Base-by-base conservation (phyloP, 2,888 invertebrate genomes). In the Oscheius onirici region DNA sequence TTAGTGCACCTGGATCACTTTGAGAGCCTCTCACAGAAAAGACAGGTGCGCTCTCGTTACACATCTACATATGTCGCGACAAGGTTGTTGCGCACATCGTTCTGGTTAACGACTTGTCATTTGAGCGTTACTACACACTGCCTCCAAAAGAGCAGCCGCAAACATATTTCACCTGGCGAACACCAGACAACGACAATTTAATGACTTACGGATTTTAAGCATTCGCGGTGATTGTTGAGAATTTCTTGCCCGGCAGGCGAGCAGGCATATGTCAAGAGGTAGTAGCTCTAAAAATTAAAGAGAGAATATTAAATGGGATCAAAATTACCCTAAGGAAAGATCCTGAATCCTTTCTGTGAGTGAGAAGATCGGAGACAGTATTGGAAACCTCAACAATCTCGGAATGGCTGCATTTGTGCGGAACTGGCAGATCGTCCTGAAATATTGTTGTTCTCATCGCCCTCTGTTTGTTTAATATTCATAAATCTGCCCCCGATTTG, bases 261-360 rank as follows among this genome's bases (percentile, higher is more conserved):
- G 72, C 87, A 87, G 6, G 87, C 83, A 57, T 84, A 87, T 2
- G 81, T 84, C 22, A 87, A 81, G 28, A 87, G 79, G 60, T 87
- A 87, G 73, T 87, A 87, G 67, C 82, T 82, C 80, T 86, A 61
- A 44, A 75, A 60, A 28, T 20, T 28, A 6, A 13, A 24, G 22
- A 5, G 28, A 51, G 1, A 43, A 57, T 52, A 8, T 20, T 5
- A 51, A 49, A 24, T 2, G 28, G 8, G 3, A 28, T 2, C 11
- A 11, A 26, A 58, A 46, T 60, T 51, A 79, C 79, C 69, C 71
- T 84, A 24, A 87, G 76, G 77, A 87, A 87, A 20, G 84, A 82
- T 66, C 87, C 87, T 17, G 84, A 83, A 58, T 85, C 81, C 72
- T 83, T 84, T 24, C 87, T 52, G 65, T 87, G 87, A 0, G 86